Evolutionary conservation across 2,888 invertebrate genomes (phyloP), one percentile per base, ranked within the genome.

Genomic region (Desoria tigrina): DNA sequence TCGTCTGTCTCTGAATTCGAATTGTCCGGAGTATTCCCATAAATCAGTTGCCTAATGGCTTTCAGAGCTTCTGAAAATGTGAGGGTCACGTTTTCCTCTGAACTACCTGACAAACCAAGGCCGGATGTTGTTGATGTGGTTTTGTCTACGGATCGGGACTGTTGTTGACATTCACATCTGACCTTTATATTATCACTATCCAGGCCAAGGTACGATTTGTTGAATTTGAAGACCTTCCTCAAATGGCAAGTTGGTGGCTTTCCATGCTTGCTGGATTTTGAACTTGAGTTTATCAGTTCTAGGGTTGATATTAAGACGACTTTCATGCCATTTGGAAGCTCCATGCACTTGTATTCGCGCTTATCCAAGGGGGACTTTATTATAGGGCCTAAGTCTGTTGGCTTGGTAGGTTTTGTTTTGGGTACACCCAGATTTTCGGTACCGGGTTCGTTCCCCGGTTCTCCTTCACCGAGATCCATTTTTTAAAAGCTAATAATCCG

Each of bases 321-420:
- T 21, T 58, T 61, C 11, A 72, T 23, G 3, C 59, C 66, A 50
- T 66, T 66, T 18, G 66, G 42, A 18, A 72, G 65, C 2, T 53
- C 53, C 6, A 72, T 54, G 1, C 64, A 55, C 58, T 66, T 61
- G 50, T 72, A 72, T 4, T 28, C 14, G 16, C 68, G 55, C 4
- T 55, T 42, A 27, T 72, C 72, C 51, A 72, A 55, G 2, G 72
- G 72, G 3, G 72, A 72, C 16, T 61, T 59, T n/a, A 64, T 63
- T 1, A 69, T 55, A 6, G 23, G 27, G 6, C 55, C 55, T 55
- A 55, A 32, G 16, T 45, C 21, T 9, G 16, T 6, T 9, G 45
- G 9, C 6, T 45, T 45, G 16, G 4, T 32, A 32, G 32, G 11
- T 32, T 32, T 32, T 11, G 32, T 32, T n/a, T n/a, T n/a, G n/a